Evolutionary conservation across 2,797 vertebrate genomes (phyloP).

Genomic region (Selene dorsalis): DNA sequence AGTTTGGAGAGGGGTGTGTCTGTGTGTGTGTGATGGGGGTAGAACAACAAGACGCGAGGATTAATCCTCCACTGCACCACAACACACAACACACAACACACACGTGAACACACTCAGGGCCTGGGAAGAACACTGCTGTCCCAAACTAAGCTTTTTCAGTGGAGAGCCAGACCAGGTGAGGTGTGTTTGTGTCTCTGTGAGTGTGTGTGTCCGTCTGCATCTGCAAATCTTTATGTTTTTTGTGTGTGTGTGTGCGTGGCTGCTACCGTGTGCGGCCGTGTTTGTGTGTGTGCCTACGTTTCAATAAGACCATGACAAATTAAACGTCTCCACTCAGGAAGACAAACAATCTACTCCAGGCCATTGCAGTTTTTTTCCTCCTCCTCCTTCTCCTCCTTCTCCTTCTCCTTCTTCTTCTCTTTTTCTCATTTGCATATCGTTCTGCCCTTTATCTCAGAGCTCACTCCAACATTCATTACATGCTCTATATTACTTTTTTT

Average conservation of each 20-base stretch:
- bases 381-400: background rate
- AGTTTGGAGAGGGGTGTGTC: background rate
- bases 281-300: slow-evolving; percentile 13
- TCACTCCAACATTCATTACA: slow-evolving; percentile 36
- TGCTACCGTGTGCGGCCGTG: background rate
- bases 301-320: slow-evolving; percentile 49
- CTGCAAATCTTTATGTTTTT: slow-evolving; percentile 31
- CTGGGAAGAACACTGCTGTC: slow-evolving; percentile 73
- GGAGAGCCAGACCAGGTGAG: slow-evolving; percentile 39
- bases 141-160: slow-evolving; percentile 75
- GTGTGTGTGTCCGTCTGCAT: slow-evolving; percentile 9
- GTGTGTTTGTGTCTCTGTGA: slow-evolving; percentile 6
- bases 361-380: slow-evolving; percentile 13
- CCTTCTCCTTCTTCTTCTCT: background rate
- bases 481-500: slow-evolving; percentile 10
- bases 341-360: slow-evolving; percentile 46
- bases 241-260: too few relatives aligned
- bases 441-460: slow-evolving; percentile 19
- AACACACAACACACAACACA: slow-evolving; percentile 28
- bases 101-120: slow-evolving; percentile 42
- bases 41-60: slow-evolving; percentile 80
- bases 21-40: slow-evolving; percentile 31
- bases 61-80: slow-evolving; percentile 72
- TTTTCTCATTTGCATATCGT: slow-evolving; percentile 24
- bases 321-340: slow-evolving; percentile 39